phyloP scores from a whole-genome alignment of 2,888 invertebrate genomes.

The Slavum lentiscoides region DNA sequence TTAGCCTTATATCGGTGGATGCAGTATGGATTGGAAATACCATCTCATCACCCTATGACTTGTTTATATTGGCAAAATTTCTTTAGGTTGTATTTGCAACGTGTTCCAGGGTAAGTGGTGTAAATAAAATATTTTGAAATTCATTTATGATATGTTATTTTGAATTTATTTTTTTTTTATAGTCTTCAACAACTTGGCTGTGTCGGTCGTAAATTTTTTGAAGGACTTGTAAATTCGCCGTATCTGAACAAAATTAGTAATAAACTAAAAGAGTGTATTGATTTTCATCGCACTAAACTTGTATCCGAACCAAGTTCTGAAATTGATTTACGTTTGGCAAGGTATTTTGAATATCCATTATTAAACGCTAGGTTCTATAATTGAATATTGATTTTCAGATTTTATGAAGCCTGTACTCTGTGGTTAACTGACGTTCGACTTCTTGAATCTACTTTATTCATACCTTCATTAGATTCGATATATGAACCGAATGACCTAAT shows the following conservation, averaged over 20 bases:
- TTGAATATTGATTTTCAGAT: constrained; percentile 59
- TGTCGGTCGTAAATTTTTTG: constrained; percentile 76
- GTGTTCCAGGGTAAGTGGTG: constrained; percentile 61
- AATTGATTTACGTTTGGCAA: constrained; percentile 52
- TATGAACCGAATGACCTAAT: constrained; percentile 71
- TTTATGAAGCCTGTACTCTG: constrained; percentile 69
- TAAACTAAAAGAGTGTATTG: constrained; percentile 68
- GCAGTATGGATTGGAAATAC: constrained; percentile 71
- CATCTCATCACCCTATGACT: constrained; percentile 70
- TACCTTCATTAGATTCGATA: constrained; percentile 73
- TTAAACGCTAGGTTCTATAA: constrained; percentile 11
- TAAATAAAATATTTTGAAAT: neutral
- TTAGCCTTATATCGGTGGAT: constrained; percentile 76
- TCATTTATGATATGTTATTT: neutral
- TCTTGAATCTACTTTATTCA: constrained; percentile 69
- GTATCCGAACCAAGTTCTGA: constrained; percentile 54
- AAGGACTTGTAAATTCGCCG: constrained; percentile 69
- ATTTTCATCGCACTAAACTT: constrained; percentile 58
- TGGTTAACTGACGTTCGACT: constrained; percentile 81
- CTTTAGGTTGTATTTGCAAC: constrained; percentile 71
- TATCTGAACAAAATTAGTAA: constrained; percentile 73
- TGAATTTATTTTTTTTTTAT: constrained; percentile 44
- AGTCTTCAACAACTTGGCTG: constrained; percentile 66
- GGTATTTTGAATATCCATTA: constrained; percentile 25
- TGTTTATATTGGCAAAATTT: constrained; percentile 78